phyloP scores from a whole-genome alignment of 2,888 invertebrate genomes.

The Amphimallon solstitiale region DNA sequence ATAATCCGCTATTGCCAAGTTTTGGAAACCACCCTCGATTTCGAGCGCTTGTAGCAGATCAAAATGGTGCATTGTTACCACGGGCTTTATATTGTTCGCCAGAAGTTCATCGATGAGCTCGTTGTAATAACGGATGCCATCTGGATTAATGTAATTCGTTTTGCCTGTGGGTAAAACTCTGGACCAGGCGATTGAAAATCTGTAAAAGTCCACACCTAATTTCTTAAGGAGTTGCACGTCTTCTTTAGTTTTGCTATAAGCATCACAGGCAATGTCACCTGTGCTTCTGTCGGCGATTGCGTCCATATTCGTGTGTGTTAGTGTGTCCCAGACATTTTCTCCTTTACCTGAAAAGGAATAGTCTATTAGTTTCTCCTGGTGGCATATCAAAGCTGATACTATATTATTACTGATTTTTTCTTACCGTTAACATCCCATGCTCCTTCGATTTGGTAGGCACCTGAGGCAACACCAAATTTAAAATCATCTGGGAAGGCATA shows the following conservation, averaged over 20 bases:
- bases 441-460: slow-evolving; percentile 13
- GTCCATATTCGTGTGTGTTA: slow-evolving; percentile 59
- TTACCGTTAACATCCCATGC: slow-evolving; percentile 8
- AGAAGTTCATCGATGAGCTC: slow-evolving; percentile 68
- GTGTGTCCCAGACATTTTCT: slow-evolving; percentile 66
- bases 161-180: slow-evolving; percentile 71
- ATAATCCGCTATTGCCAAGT: slow-evolving; percentile 67
- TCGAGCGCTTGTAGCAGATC: slow-evolving; percentile 70
- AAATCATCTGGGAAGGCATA: not conserved
- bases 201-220: slow-evolving; percentile 62
- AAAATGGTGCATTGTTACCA: slow-evolving; percentile 74
- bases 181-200: slow-evolving; percentile 71
- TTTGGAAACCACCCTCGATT: slow-evolving; percentile 72
- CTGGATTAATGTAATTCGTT: slow-evolving; percentile 67
- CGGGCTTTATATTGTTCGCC: slow-evolving; percentile 66
- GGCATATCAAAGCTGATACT: too few relatives aligned
- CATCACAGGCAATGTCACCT: slow-evolving; percentile 53
- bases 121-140: slow-evolving; percentile 72
- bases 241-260: slow-evolving; percentile 51
- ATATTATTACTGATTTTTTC: too few relatives aligned
- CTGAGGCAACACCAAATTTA: not conserved
- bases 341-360: slow-evolving; percentile 64
- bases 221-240: slow-evolving; percentile 49
- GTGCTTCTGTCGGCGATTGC: slow-evolving; percentile 46
- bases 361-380: too few relatives aligned